Percentiles rank a stretch among this genome's conserved stretches.
Conservation (phyloP, 2,113 vertebrate species). For the Crotalus tigris region DNA sequence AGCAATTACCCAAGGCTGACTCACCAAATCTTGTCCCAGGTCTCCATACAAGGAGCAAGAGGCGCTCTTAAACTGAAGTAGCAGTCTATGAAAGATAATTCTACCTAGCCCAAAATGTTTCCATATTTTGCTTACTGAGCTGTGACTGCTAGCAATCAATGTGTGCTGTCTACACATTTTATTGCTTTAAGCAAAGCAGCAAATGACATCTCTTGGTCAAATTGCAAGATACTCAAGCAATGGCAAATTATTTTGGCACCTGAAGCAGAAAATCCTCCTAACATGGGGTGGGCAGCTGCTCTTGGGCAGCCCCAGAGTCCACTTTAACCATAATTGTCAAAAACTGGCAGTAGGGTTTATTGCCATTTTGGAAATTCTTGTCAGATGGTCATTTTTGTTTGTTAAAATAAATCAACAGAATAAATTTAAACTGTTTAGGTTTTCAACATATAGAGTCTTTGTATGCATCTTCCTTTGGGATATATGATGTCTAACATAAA, state of each 20-base stretch:
- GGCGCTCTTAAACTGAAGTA: not conserved
- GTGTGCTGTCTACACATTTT: not conserved
- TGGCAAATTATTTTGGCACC: not conserved
- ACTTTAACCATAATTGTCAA: not conserved
- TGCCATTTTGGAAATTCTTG: not conserved
- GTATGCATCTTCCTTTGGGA: not conserved
- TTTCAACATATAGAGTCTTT: not conserved
- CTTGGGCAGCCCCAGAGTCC: not conserved
- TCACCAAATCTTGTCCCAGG: not conserved
- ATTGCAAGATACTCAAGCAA: not conserved
- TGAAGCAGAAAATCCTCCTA: not conserved
- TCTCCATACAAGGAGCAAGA: not conserved
- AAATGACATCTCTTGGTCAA: not conserved
- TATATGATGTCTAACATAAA: not conserved
- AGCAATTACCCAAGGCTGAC: not conserved
- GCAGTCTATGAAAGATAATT: not conserved
- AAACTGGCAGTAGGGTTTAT: not conserved
- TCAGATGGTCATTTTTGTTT: not conserved
- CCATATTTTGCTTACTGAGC: not conserved
- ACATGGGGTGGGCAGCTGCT: not conserved
- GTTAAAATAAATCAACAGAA: not conserved
- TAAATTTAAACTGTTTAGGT: not conserved
- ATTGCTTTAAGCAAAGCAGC: not conserved
- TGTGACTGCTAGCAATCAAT: not conserved
- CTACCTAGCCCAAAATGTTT: not conserved